Percentiles rank a stretch among this genome's conserved stretches.
Conservation (phyloP, 1,140 invertebrate genomes). For the Spodoptera litura region DNA sequence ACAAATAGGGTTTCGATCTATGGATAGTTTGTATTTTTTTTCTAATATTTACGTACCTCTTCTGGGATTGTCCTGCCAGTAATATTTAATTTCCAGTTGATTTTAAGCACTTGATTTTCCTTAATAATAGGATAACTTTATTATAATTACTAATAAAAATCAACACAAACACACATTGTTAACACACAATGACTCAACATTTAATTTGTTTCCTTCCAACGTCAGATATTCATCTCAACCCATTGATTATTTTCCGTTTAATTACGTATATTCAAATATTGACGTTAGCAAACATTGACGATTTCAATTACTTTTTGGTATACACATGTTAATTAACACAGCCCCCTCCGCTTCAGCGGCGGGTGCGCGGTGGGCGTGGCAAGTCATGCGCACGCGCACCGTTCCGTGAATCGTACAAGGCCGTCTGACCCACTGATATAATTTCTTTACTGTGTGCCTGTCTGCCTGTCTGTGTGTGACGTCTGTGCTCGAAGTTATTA, state of each 20-base stretch:
- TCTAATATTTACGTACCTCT: too few relatives aligned
- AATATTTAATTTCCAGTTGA: too few relatives aligned
- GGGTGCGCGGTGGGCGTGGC: slow-evolving; percentile 62
- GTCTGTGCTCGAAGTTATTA: slow-evolving; percentile 16
- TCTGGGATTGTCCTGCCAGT: too few relatives aligned
- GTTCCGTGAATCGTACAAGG: slow-evolving; percentile 65
- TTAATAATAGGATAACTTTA: too few relatives aligned
- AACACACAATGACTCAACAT: too few relatives aligned
- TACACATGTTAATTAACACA: slow-evolving; percentile 42
- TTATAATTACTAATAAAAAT: too few relatives aligned
- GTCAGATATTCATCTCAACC: too few relatives aligned
- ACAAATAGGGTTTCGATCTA: too few relatives aligned
- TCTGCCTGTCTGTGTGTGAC: slow-evolving; percentile 35
- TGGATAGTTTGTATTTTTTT: too few relatives aligned
- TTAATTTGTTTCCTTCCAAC: too few relatives aligned
- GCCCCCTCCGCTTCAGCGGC: slow-evolving; percentile 12
- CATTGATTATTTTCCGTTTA: neutral
- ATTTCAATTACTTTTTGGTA: slow-evolving; percentile 41
- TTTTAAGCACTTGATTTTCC: too few relatives aligned
- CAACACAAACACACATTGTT: too few relatives aligned
- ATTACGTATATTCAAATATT: slow-evolving; percentile 29
- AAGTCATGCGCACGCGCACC: slow-evolving; percentile 55
- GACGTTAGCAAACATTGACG: slow-evolving; percentile 8
- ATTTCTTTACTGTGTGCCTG: slow-evolving; percentile 49
- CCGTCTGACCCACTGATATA: slow-evolving; percentile 63